phyloP scores from a whole-genome alignment of 1,140 invertebrate genomes.

The Steinernema feltiae region DNA sequence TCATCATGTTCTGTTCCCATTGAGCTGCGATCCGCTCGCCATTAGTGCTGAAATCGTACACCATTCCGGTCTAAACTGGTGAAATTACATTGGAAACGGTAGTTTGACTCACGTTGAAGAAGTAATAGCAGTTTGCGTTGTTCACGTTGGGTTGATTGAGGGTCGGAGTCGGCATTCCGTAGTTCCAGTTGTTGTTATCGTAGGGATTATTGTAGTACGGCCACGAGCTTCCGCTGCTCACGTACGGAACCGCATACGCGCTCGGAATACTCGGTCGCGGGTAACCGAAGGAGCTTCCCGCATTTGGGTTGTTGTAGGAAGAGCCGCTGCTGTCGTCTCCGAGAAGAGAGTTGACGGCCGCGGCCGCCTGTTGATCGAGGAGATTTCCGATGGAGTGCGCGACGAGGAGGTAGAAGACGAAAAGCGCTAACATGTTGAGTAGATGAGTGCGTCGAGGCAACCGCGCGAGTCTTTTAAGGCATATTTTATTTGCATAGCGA shows the following conservation, averaged over 20 bases:
- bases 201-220: neutral
- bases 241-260: neutral
- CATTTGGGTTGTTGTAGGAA: neutral
- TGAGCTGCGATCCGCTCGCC: neutral
- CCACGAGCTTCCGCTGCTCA: neutral
- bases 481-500: neutral
- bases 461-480: neutral
- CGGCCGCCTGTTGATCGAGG: neutral
- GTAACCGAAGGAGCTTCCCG: neutral
- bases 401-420: neutral
- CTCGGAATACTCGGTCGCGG: neutral
- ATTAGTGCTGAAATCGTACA: neutral
- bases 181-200: neutral
- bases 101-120: neutral
- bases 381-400: neutral
- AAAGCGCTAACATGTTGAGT: neutral
- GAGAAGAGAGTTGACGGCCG: neutral
- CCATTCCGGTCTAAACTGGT: neutral
- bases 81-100: neutral
- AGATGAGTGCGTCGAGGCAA: neutral
- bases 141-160: neutral
- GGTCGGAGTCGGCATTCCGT: neutral
- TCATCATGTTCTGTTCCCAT: neutral
- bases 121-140: neutral
- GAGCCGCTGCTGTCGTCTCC: neutral